Base-by-base conservation (phyloP, 2,113 vertebrate species). In the Otocyon megalotis region DNA sequence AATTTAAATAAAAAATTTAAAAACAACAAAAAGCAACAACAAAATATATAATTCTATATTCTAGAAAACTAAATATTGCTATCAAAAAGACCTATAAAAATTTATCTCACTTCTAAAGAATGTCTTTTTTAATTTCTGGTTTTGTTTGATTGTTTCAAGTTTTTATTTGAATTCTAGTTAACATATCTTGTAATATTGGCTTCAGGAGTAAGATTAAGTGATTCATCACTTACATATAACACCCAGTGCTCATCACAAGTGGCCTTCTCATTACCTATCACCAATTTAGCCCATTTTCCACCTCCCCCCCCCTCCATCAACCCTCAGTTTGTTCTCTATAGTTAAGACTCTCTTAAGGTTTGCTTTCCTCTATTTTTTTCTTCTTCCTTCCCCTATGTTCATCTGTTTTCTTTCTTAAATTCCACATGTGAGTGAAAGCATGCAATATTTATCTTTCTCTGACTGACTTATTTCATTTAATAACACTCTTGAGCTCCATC, bases 31-130 rank as follows among this genome's bases (percentile, higher is more conserved):
- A 69, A 69, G 8, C 65, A n/a, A 69, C 32, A 69, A n/a, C n/a
- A 67, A n/a, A 67, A 65, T 37, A 60, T 37, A n/a, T 50, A 92
- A 77, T 84, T 94, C n/a, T 80, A 83, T 72, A 91, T 88, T 88
- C 43, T 43, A 43, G 43, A 92, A 82, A 13, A 87, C 4, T 76
- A 62, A 92, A 54, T 95, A 3, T 3, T 65, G 76, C 67, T 96
- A 32, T 2, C 13, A 20, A 32, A 86, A 81, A 58, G 13, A 30
- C 8, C 26, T 79, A 24, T 69, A 60, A 90, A 90, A 85, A 63
- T 60, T 77, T 65, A 93, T n/a, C 14, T 93, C 79, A 37, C 26
- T 69, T 72, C 65, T 67, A 67, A 32, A 67, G 65, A 67, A 32
- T 32, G 65, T 67, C 65, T 65, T 65, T 62, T 62, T 62, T 4